phyloP scores from a whole-genome alignment of 2,797 vertebrate genomes.

The Amazonetta brasiliensis region DNA sequence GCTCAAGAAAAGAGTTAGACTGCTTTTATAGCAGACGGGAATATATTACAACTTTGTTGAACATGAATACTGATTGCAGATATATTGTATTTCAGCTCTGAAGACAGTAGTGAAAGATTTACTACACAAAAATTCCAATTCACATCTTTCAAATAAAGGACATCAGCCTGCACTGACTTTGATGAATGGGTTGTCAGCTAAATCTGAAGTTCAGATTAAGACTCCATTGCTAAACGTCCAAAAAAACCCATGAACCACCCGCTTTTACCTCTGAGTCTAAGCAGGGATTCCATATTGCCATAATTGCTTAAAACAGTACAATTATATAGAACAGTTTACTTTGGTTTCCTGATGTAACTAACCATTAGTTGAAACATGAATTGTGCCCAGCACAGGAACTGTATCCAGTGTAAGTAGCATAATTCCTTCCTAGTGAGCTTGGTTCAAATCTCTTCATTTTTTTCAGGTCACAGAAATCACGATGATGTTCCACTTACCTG shows the following conservation, averaged over 20 bases:
- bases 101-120: not conserved
- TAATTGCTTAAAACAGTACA: not conserved
- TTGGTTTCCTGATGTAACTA: not conserved
- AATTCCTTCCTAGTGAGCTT: not conserved
- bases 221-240: not conserved
- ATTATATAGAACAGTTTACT: not conserved
- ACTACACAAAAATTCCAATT: not conserved
- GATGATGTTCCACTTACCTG: slow-evolving; percentile 76
- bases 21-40: not conserved
- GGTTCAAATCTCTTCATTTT: not conserved
- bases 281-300: slow-evolving; percentile 2
- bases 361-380: not conserved
- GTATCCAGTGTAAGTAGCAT: not conserved
- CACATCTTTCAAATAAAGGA: not conserved
- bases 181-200: not conserved
- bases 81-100: not conserved
- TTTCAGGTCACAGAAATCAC: not conserved
- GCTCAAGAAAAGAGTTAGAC: not conserved
- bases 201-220: not conserved
- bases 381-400: not conserved
- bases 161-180: not conserved
- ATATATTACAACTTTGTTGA: not conserved
- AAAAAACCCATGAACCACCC: not conserved
- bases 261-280: not conserved
- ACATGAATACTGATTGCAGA: not conserved